Evolutionary conservation across 2,888 invertebrate species (phyloP), one percentile per base, ranked within the genome.

Genomic region (Dermolepida albohirtum): DNA sequence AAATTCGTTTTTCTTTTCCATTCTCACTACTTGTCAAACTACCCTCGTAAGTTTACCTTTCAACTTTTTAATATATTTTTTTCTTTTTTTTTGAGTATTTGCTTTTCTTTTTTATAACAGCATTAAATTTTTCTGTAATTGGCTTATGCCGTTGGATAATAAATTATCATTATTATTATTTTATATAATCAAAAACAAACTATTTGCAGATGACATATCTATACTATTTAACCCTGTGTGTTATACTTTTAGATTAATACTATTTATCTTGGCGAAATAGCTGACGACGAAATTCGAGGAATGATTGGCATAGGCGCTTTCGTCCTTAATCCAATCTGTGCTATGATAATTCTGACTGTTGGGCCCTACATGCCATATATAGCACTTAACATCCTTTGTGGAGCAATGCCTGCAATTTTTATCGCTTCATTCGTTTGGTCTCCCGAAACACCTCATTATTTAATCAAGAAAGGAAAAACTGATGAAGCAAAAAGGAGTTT

Each of bases 221-320:
- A n/a, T n/a, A n/a, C n/a, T n/a, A n/a, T 22, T 22, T 22, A 22
- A 22, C 22, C 1, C 4, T 22, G 4, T 22, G 4, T 22, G 4
- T 22, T 22, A 22, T 22, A 22, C 4, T 22, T 22, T 22, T 4
- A 82, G 7, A 77, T 77, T 0, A 80, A 80, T 12, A 80, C 82
- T 0, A 81, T 82, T 78, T 83, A 83, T 68, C 78, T 81, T 54
- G 80, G 82, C 1, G 83, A 83, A 72, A 83, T 83, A 49, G 80
- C 82, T 2, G 82, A 83, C 52, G 86, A 86, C 68, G 85, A 86
- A 71, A 83, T 86, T 22, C 75, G 86, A 69, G 86, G 86, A 0
- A 79, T 84, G 0, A 73, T 87, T 10, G 66, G 69, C n/a, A 66
- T 66, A 0, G 76, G 17, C 11, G 40, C 80, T 34, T 80, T 80